phyloP scores from a whole-genome alignment of 2,888 invertebrate genomes.

The Eilema sororculum region DNA sequence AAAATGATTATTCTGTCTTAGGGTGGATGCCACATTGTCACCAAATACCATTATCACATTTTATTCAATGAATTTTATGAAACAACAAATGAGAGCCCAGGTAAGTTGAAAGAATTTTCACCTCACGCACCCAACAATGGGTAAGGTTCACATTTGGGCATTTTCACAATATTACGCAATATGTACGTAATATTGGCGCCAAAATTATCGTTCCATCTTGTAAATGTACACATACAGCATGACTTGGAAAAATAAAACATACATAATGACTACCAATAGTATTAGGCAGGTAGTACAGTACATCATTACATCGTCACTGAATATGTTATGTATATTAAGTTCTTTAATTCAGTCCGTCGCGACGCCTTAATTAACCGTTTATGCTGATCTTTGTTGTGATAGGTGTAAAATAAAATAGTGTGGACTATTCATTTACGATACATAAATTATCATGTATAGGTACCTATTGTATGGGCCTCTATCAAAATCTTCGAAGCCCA shows the following conservation, averaged over 20 bases:
- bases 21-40: not conserved
- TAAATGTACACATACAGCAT: conserved; percentile 18
- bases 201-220: conserved; percentile 15
- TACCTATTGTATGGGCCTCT: not conserved
- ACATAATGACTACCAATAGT: conserved; percentile 6
- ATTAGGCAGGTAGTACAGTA: not conserved
- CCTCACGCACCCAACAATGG: not conserved
- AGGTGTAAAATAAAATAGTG: conserved; percentile 36
- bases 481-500: not conserved
- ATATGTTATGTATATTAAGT: conserved; percentile 17
- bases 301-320: conserved; percentile 16
- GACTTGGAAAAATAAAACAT: conserved; percentile 21
- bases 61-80: not conserved
- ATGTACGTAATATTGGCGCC: conserved; percentile 7
- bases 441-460: too few species aligned
- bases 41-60: not conserved
- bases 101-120: not conserved
- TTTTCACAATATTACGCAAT: conserved; percentile 14
- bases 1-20: not conserved
- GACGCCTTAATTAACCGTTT: conserved; percentile 30
- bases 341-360: conserved; percentile 21
- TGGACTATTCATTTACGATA: not conserved
- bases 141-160: not conserved
- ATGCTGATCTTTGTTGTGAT: conserved; percentile 51
- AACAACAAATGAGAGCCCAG: not conserved